phyloP scores from a whole-genome alignment of 2,797 vertebrate species.

The Falco novaeseelandiae region DNA sequence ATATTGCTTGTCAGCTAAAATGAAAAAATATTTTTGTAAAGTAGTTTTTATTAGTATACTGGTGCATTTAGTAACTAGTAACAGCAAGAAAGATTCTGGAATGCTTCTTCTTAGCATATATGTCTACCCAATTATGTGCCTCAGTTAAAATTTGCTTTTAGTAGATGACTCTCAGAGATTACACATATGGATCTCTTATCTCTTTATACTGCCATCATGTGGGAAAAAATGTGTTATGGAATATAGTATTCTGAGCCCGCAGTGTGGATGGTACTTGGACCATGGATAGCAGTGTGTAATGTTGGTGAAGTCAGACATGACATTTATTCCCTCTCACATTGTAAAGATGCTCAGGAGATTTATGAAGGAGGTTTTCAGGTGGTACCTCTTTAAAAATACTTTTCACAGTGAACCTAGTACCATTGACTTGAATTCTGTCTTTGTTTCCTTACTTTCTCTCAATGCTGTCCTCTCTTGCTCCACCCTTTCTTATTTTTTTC shows the following conservation, averaged over 20 bases:
- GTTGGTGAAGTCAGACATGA: neutral
- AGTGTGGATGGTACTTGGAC: neutral
- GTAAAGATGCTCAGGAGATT: neutral
- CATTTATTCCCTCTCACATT: neutral
- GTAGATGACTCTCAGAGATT: neutral
- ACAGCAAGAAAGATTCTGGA: neutral
- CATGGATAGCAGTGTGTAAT: neutral
- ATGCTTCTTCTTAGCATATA: neutral
- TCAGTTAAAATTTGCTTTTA: neutral
- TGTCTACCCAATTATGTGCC: neutral
- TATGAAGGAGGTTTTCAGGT: neutral
- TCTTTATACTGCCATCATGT: neutral
- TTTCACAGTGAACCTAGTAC: neutral
- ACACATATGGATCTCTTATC: neutral
- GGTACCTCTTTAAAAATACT: neutral
- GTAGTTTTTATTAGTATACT: neutral
- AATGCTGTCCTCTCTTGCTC: neutral
- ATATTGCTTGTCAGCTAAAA: neutral
- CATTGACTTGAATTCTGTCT: neutral
- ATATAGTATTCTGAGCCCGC: neutral
- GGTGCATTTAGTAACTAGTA: neutral
- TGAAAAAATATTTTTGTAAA: neutral
- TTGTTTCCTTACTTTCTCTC: neutral
- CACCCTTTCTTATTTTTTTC: neutral
- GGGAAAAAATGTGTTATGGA: neutral